These are phyloP conservation scores for Eupsilia transversa DNA, from an alignment of 2,888 invertebrate genomes.

Conservation along the genomic window DNA sequence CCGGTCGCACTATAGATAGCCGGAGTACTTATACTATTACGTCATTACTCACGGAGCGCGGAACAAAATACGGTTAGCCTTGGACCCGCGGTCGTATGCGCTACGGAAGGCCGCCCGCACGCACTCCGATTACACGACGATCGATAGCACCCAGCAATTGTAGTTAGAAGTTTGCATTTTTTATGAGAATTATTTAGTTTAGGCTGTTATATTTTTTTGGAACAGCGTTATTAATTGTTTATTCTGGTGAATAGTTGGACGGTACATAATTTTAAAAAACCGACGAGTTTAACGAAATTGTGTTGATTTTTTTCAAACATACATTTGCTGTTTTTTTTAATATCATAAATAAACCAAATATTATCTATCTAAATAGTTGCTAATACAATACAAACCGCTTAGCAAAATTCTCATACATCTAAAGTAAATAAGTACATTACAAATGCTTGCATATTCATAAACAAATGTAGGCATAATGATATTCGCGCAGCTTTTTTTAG, in stretches of 20 bases:
- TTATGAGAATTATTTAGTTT: constrained; percentile 24
- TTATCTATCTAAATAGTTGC: constrained; percentile 24
- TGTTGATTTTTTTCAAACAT: not conserved
- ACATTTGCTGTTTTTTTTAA: no score
- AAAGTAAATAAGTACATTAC: constrained; percentile 36
- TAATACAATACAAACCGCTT: constrained; percentile 10
- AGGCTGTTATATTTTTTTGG: not conserved
- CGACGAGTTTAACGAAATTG: not conserved
- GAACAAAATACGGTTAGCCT: constrained; percentile 88
- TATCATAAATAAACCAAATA: constrained; percentile 2
- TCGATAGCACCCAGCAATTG: constrained; percentile 44
- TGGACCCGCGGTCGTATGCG: constrained; percentile 83
- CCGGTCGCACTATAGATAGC: constrained; percentile 77
- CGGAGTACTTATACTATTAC: constrained; percentile 81
- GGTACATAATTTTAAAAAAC: not conserved
- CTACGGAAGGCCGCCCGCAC: constrained; percentile 72
- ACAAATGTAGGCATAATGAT: constrained; percentile 42
- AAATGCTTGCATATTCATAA: constrained; percentile 42
- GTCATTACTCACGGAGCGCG: constrained; percentile 86
- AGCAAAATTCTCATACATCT: constrained; percentile 17
- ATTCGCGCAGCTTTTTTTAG: constrained; percentile 23
- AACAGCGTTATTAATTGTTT: not conserved
- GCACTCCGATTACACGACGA: constrained; percentile 68
- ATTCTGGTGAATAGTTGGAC: not conserved
- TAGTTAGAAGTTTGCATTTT: constrained; percentile 45